Percentiles rank a stretch among this genome's conserved stretches.
Conservation (phyloP, 2,888 invertebrate species). For the Amphipyra berbera region DNA sequence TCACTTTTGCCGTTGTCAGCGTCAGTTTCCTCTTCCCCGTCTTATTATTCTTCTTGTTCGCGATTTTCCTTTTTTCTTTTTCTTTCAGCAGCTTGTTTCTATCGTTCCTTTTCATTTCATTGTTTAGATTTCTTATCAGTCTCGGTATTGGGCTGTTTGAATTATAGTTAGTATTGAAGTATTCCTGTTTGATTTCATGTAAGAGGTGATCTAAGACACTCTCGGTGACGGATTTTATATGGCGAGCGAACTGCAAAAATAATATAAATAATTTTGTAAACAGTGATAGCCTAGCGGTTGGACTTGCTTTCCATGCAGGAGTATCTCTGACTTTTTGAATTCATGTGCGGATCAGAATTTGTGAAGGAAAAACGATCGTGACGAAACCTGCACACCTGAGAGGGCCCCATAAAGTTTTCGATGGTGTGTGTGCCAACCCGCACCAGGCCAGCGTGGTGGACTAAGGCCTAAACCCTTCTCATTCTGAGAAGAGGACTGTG, state of each 20-base stretch:
- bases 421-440: too few relatives aligned
- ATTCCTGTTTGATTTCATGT: constrained; percentile 61
- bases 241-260: constrained; percentile 67
- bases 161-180: constrained; percentile 35
- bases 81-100: constrained; percentile 32
- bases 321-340: too few relatives aligned
- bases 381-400: too few relatives aligned
- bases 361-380: too few relatives aligned
- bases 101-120: constrained; percentile 50
- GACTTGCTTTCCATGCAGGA: too few relatives aligned
- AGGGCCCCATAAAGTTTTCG: too few relatives aligned
- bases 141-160: constrained; percentile 32
- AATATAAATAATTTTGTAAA: neutral
- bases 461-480: too few relatives aligned
- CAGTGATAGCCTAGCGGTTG: too few relatives aligned
- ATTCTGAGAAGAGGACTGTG: too few relatives aligned
- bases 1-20: constrained; percentile 3
- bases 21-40: constrained; percentile 30
- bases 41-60: constrained; percentile 37
- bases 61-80: constrained; percentile 24
- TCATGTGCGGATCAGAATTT: too few relatives aligned
- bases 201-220: constrained; percentile 64
- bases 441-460: too few relatives aligned
- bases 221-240: constrained; percentile 67
- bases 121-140: constrained; percentile 35